Base-by-base conservation (phyloP, 1,140 invertebrate genomes). In the Pseudobourletiella spinata region DNA sequence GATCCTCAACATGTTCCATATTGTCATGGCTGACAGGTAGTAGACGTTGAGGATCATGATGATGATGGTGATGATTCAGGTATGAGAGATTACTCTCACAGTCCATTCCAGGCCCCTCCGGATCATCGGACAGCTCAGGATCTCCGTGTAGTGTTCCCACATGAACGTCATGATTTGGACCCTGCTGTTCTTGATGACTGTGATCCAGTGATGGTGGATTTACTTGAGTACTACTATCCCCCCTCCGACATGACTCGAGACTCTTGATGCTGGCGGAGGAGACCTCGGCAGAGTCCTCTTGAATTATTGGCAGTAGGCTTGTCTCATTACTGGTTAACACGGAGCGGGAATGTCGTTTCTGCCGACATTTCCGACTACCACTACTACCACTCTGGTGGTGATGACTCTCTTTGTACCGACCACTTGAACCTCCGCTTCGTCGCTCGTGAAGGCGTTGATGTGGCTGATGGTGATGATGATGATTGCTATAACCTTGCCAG, bases 231-330 rank as follows among this genome's bases (percentile, higher is more conserved):
- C 11, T 16, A 29, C 29, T 52, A 24, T 52, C 4, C 26, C 22
- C 8, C 6, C 50, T 6, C 22, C 44, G 14, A 11, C 39, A 2
- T 4, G 14, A 43, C 22, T 58, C 35, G 22, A 26, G 16, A 26
- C 35, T 46, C 44, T 58, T 44, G 35, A 58, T 24, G 20, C 35
- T 44, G 20, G 50, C 52, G 3, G 25, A 56, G 1, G 52, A 48
- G 2, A 26, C 35, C 20, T 54, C 28, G 4, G 32, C 60, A 11
- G 60, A 56, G 24, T 62, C 60, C 26, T 62, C 60, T 24, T 51
- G 39, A 35, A 62, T 62, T n/a, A 46, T 48, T 1, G 60, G 52
- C 48, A 61, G 39, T 39, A 55, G 39, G 11, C 3, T 39, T 39
- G 52, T 35, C 32, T 32, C 29, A 18, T 35, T 35, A 6, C 22